Evolutionary conservation across 2,797 vertebrate species (phyloP).

Genomic region (Chloroceryle amazona): DNA sequence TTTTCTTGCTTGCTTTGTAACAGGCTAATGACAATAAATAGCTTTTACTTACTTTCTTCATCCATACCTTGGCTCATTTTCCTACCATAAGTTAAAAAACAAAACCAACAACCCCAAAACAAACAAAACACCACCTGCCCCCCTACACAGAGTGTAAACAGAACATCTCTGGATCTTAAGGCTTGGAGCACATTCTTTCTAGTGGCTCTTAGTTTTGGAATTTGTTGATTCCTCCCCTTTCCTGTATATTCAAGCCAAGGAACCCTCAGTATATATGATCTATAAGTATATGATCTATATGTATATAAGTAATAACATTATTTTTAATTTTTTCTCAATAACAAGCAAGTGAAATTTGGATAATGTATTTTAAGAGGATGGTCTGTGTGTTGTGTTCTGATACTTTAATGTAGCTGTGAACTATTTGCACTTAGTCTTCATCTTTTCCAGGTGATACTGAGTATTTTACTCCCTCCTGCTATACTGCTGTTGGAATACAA

Average conservation of each 20-base stretch:
- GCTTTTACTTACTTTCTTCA: constrained; percentile 4
- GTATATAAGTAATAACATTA: constrained; percentile 4
- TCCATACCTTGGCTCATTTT: neutral
- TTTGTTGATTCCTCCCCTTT: neutral
- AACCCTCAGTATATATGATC: neutral
- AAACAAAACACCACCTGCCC: neutral
- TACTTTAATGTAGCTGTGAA: neutral
- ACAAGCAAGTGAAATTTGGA: neutral
- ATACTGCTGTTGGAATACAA: constrained; percentile 98
- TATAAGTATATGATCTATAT: too few relatives aligned
- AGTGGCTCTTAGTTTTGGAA: neutral
- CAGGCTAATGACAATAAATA: constrained; percentile 36
- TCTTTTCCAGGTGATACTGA: constrained; percentile 92
- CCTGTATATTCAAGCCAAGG: neutral
- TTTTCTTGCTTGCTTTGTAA: constrained; percentile 48
- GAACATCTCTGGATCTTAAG: neutral
- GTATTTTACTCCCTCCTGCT: constrained; percentile 95
- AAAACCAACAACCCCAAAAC: fast-evolving
- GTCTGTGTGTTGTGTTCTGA: constrained; percentile 6
- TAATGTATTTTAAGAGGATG: neutral
- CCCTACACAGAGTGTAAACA: neutral
- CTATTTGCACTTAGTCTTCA: neutral
- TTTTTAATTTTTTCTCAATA: neutral
- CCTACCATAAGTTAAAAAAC: neutral
- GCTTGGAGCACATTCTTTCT: neutral